Evolutionary conservation across 2,888 invertebrate genomes (phyloP).

Genomic region (Hemaris fuciformis): DNA sequence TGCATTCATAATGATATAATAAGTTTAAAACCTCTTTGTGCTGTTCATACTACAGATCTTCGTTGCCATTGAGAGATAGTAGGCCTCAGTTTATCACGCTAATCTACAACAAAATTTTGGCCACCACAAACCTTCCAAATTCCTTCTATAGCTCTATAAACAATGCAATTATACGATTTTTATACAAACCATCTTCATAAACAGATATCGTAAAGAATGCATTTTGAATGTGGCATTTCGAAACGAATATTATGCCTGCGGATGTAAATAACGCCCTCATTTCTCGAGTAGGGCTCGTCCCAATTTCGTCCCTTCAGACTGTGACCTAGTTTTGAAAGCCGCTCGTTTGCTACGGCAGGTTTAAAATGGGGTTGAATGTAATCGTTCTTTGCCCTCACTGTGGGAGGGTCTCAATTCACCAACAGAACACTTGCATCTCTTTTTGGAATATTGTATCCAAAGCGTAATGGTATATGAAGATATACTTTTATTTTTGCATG

Average conservation of each 20-base stretch:
- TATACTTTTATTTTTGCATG: not conserved
- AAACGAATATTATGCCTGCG: constrained; percentile 9
- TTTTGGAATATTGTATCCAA: constrained; percentile 23
- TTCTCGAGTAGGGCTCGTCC: constrained; percentile 67
- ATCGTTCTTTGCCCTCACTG: constrained; percentile 60
- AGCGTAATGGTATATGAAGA: not conserved
- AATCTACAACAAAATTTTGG: too few species aligned
- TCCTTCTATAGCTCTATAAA: too few species aligned
- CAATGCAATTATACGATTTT: too few species aligned
- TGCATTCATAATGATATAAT: too few species aligned
- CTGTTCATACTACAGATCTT: too few species aligned
- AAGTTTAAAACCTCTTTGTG: too few species aligned
- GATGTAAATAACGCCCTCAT: constrained; percentile 14
- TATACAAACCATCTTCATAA: not conserved
- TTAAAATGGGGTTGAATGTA: constrained; percentile 74
- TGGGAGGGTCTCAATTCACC: constrained; percentile 39
- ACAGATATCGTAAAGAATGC: not conserved
- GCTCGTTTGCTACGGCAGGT: constrained; percentile 69
- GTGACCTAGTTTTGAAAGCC: constrained; percentile 73
- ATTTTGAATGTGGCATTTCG: constrained; percentile 1
- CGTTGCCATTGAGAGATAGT: too few species aligned
- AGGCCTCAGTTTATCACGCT: not conserved
- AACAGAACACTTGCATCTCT: constrained; percentile 38
- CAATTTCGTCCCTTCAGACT: constrained; percentile 73
- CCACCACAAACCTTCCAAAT: too few species aligned